Conservation (phyloP, 2,888 invertebrate species). For the Aporophyla lueneburgensis region DNA sequence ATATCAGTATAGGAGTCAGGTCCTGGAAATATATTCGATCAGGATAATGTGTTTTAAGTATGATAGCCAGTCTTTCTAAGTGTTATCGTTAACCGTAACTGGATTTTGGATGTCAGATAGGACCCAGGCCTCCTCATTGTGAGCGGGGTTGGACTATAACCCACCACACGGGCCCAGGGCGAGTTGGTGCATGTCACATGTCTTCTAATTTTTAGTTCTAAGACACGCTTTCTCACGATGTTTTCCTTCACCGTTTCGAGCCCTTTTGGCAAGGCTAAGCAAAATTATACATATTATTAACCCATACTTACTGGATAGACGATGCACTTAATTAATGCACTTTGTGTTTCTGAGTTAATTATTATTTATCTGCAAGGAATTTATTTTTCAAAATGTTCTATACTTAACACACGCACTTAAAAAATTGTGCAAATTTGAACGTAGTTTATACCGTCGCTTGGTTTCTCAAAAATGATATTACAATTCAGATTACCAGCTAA, state of each 20-base stretch:
- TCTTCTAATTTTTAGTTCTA: too few species aligned
- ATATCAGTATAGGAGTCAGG: too few species aligned
- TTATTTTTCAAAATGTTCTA: neutral
- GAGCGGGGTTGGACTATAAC: too few species aligned
- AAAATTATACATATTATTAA: neutral
- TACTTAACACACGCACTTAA: neutral
- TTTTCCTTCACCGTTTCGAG: too few species aligned
- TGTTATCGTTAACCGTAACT: neutral
- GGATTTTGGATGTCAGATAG: neutral
- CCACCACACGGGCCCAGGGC: too few species aligned
- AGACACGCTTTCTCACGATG: too few species aligned
- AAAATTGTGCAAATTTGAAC: accelerated
- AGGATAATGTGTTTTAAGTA: neutral
- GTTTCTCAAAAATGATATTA: neutral
- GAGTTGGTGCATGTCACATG: too few species aligned
- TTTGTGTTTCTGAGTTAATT: neutral
- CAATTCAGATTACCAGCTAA: neutral
- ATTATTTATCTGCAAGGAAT: neutral
- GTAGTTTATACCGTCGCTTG: neutral
- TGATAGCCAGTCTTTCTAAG: neutral
- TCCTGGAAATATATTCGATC: neutral
- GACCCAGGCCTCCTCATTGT: too few species aligned
- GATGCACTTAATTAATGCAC: neutral
- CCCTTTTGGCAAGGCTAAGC: too few species aligned
- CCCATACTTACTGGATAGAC: slow-evolving; percentile 17